These are phyloP conservation scores for Cyclophora punctaria DNA, from an alignment of 2,888 invertebrate species.

Conservation along the genomic window DNA sequence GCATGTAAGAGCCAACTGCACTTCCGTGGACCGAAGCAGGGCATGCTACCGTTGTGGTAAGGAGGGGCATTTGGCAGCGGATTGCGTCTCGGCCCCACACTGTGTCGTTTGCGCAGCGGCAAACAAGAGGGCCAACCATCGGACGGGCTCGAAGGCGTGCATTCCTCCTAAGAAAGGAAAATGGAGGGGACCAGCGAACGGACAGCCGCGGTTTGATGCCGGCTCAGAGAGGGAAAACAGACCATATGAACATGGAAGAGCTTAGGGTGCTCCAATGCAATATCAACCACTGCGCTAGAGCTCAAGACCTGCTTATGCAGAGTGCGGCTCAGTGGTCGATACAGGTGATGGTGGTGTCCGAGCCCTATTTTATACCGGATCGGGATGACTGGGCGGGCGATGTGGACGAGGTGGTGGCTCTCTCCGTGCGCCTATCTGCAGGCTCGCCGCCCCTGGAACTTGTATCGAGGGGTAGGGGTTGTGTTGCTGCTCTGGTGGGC, in stretches of 20 bases:
- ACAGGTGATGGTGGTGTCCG: slow-evolving; percentile 11
- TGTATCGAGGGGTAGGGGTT: slow-evolving; percentile 1
- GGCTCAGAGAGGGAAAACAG: too few species aligned
- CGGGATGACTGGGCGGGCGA: slow-evolving; percentile 7
- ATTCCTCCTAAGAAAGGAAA: background rate
- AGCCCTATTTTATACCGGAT: slow-evolving; percentile 13
- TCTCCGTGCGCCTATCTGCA: background rate
- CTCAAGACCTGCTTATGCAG: slow-evolving; percentile 13
- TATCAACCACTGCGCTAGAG: slow-evolving; percentile 13
- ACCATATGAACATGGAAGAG: too few species aligned
- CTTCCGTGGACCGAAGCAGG: slow-evolving; percentile 1
- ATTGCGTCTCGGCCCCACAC: background rate
- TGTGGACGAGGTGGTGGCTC: slow-evolving; percentile 3
- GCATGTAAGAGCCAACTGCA: slow-evolving; percentile 9
- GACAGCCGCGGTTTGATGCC: too few species aligned
- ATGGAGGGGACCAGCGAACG: background rate
- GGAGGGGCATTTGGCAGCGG: background rate
- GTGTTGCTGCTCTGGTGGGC: slow-evolving; percentile 6
- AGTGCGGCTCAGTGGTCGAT: slow-evolving; percentile 14
- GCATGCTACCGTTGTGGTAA: slow-evolving; percentile 10
- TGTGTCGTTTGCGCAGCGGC: slow-evolving; percentile 1
- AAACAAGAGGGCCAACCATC: background rate
- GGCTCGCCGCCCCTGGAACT: background rate
- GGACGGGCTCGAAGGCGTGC: background rate
- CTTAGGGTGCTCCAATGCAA: slow-evolving; percentile 9